Evolutionary conservation across 2,888 invertebrate species (phyloP), one percentile per base, ranked within the genome.

Genomic region (Diloba caeruleocephala): DNA sequence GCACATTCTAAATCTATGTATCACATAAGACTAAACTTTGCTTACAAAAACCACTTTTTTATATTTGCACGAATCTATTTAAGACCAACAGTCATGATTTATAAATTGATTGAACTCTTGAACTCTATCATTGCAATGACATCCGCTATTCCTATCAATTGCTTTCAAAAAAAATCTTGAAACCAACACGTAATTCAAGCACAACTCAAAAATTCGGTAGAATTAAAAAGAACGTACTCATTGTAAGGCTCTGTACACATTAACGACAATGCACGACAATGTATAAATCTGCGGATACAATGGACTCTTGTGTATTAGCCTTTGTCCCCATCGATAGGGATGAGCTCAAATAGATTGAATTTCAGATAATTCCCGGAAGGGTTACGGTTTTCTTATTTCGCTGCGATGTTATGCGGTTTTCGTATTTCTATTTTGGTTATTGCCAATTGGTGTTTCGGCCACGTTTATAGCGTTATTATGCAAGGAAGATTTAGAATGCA

Each of bases 251-350:
- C 76, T 84, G 88, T 86, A 87, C 87, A 90, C 88, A 89, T 86
- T 89, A 89, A 85, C 85, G 86, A 90, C 90, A 88, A 89, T 83
- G 84, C 87, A 84, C 79, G 78, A 79, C 85, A 82, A 84, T 81
- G 87, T 88, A 90, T 90, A 90, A 90, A 90, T 90, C 90, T 88
- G 81, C 78, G 73, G 76, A 87, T 85, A 92, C 92, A 92, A 92
- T 89, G 79, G 86, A 70, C 81, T 76, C 72, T 65, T 79, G 76
- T 76, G 84, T 84, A 87, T 87, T 88, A 87, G 86, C 89, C 88
- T 87, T 89, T 89, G 90, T 88, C 80, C 78, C 79, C 84, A 83
- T 87, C 87, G 89, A 89, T 88, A 85, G 87, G 87, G 87, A 87
- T 83, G 85, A 82, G 83, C 87, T 87, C 86, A 87, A 89, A 89